Evolutionary conservation across 1,140 invertebrate species (phyloP).

Genomic region (Periplaneta americana): DNA sequence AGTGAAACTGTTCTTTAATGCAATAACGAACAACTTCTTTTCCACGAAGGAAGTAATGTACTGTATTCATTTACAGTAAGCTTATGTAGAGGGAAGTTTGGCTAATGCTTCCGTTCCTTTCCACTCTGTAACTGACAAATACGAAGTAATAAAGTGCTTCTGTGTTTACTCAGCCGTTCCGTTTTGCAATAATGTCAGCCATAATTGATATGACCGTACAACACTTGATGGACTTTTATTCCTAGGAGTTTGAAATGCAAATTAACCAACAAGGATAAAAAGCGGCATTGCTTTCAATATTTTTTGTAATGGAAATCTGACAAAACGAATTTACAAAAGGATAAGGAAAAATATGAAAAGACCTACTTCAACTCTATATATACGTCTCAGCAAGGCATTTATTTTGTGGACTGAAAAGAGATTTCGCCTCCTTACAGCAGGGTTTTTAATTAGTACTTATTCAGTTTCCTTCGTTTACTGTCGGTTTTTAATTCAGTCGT

Average conservation of each 20-base stretch:
- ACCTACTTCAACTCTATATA: not conserved
- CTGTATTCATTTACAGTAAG: too few species aligned
- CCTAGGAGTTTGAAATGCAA: not conserved
- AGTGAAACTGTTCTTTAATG: too few species aligned
- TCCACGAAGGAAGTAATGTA: too few species aligned
- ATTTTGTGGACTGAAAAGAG: not conserved
- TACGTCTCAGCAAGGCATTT: not conserved
- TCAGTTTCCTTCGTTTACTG: not conserved
- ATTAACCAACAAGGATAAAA: not conserved
- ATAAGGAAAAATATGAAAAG: not conserved
- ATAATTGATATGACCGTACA: not conserved
- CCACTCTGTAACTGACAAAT: not conserved
- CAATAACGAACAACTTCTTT: too few species aligned
- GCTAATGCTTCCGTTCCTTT: not conserved
- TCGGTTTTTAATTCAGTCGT: not conserved
- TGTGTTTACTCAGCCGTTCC: not conserved
- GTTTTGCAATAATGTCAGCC: not conserved
- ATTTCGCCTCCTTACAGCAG: not conserved
- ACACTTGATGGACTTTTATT: not conserved
- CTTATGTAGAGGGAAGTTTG: too few species aligned
- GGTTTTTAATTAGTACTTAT: not conserved
- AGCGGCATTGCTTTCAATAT: not conserved
- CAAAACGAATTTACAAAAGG: not conserved
- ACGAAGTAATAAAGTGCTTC: not conserved
- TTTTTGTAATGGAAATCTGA: not conserved